Evolutionary conservation across 1,140 invertebrate genomes (phyloP).

Genomic region (Halictus rubicundus): DNA sequence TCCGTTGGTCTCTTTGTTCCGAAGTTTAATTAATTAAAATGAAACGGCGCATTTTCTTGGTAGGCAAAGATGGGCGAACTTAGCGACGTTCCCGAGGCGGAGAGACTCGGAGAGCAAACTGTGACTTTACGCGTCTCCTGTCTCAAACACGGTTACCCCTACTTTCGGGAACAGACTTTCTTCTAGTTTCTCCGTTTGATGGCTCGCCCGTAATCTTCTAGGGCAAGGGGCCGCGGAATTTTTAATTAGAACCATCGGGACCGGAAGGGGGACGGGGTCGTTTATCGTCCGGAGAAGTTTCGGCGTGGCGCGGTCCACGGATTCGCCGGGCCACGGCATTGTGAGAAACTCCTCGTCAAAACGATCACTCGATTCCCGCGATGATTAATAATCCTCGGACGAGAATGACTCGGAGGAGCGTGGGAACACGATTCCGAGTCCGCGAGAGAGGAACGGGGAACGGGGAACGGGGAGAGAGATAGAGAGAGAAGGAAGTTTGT

Average conservation of each 20-base stretch:
- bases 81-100: not conserved
- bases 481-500: constrained; percentile 45
- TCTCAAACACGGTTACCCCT: not conserved
- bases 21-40: no score
- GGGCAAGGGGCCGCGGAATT: constrained; percentile 13
- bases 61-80: no score
- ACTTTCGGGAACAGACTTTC: no score
- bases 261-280: not conserved
- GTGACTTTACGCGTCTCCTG: not conserved
- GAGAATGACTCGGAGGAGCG: constrained; percentile 45
- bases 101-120: not conserved
- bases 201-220: not conserved
- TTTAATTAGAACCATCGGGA: constrained; percentile 32
- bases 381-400: constrained; percentile 64
- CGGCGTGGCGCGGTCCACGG: constrained; percentile 9
- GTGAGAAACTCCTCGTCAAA: constrained; percentile 55
- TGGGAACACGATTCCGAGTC: not conserved
- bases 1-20: no score
- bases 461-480: no score
- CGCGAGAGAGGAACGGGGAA: no score
- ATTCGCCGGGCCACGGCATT: constrained; percentile 42
- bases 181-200: not conserved
- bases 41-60: no score
- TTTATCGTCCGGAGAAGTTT: constrained; percentile 32
- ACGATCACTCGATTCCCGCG: constrained; percentile 58